Conservation (phyloP, 2,888 invertebrate genomes). For the Drosophila demipolita region DNA sequence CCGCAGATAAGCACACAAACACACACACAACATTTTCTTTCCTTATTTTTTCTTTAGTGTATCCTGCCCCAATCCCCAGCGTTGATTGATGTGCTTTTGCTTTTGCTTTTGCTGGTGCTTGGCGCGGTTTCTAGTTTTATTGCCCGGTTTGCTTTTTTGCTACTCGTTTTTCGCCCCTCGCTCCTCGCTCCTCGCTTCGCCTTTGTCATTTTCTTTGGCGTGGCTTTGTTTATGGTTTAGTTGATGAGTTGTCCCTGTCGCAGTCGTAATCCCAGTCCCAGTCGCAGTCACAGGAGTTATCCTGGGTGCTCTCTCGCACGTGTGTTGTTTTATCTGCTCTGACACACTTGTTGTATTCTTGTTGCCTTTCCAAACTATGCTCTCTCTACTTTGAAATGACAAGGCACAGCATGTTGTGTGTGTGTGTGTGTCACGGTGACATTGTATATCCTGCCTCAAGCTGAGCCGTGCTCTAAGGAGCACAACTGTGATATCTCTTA, state of each 20-base stretch:
- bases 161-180: slow-evolving; percentile 14
- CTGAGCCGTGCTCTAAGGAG: background rate
- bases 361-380: slow-evolving; percentile 69
- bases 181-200: background rate
- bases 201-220: slow-evolving; percentile 35
- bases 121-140: slow-evolving; percentile 77
- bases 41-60: slow-evolving; percentile 60
- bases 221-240: slow-evolving; percentile 58
- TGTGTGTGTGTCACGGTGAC: slow-evolving; percentile 57
- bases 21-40: slow-evolving; percentile 48
- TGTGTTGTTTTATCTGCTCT: slow-evolving; percentile 25
- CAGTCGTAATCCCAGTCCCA: background rate
- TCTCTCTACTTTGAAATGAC: slow-evolving; percentile 66
- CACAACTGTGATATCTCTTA: slow-evolving; percentile 37
- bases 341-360: slow-evolving; percentile 24
- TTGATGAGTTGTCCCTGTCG: slow-evolving; percentile 40
- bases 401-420: slow-evolving; percentile 55
- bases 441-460: slow-evolving; percentile 38
- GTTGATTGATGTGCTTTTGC: slow-evolving; percentile 80
- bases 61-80: slow-evolving; percentile 39
- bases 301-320: slow-evolving; percentile 26
- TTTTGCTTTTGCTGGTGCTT: slow-evolving; percentile 63
- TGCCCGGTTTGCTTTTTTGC: slow-evolving; percentile 70
- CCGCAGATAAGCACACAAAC: slow-evolving; percentile 18
- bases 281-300: slow-evolving; percentile 1